Conservation (phyloP, 2,113 vertebrate genomes). For the Dicrurus megarhynchus region DNA sequence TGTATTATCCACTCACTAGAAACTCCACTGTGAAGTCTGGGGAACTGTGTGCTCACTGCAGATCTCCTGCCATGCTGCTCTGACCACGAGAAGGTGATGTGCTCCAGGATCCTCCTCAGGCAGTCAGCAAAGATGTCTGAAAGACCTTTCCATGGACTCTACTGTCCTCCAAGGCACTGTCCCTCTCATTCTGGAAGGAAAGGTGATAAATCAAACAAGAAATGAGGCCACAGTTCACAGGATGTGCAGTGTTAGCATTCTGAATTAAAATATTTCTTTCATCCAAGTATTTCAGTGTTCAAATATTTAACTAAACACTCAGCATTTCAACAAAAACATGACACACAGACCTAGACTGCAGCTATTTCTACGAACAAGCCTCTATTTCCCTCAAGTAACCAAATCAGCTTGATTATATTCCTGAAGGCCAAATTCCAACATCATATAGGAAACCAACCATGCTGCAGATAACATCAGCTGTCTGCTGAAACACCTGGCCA, state of each 20-base stretch:
- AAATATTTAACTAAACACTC: background rate
- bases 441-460: background rate
- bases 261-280: background rate
- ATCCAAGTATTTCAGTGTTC: background rate
- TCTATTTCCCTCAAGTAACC: background rate
- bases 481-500: background rate
- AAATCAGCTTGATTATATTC: background rate
- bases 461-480: background rate
- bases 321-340: background rate
- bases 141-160: background rate
- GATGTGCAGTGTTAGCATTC: background rate
- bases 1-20: background rate
- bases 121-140: background rate
- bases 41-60: background rate
- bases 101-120: background rate
- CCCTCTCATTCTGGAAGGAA: background rate
- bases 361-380: background rate
- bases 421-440: background rate
- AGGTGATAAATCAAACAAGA: background rate
- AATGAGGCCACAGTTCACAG: background rate
- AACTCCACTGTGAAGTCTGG: background rate
- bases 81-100: background rate
- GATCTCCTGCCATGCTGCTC: background rate
- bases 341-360: background rate
- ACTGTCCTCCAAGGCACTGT: background rate